Evolutionary conservation across 2,888 invertebrate species (phyloP), one percentile per base, ranked within the genome.

Genomic region (Aspidiotus destructor): DNA sequence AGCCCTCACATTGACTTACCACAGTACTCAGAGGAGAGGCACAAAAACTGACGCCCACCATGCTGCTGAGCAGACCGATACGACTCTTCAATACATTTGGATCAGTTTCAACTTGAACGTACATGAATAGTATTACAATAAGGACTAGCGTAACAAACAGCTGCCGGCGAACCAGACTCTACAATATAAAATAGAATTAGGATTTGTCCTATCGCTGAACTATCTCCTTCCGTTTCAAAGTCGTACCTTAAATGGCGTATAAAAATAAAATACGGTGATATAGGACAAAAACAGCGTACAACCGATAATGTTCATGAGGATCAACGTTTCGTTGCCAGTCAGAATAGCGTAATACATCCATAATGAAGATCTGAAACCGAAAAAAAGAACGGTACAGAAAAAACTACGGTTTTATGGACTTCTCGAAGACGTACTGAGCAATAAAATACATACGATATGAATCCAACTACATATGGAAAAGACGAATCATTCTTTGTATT

Each of bases 301-400:
- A 15, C 92, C 92, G 73, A 91, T 82, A 44, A 81, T 78, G 77
- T 93, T 93, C 0, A 92, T 89, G 74, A 86, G 77, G 64, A 87
- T 81, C 73, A 92, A 81, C 70, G 86, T 86, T 65, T 79, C 79
- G 75, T 92, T 91, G 72, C 81, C 78, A 74, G 88, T 88, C 68
- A 87, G 77, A 71, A 86, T 79, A 44, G 91, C 92, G 79, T 93
- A 93, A 62, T 86, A 80, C 44, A 91, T 77, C 92, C 92, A 92
- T 69, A 91, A 79, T 73, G 83, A 83, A 74, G 86, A 85, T 72
- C 89, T 89, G 80, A 70, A 55, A 65, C 55, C 41, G 41, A 52
- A 68, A 44, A 68, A 40, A 17, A 60, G 41, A 17, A 57, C 16
- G 16, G 13, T 64, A 40, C 16, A 44, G 8, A 7, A 54, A 55